These are phyloP conservation scores for Xenopus tropicalis DNA, from an alignment of 2,113 vertebrate genomes.

Conservation along the genomic window DNA sequence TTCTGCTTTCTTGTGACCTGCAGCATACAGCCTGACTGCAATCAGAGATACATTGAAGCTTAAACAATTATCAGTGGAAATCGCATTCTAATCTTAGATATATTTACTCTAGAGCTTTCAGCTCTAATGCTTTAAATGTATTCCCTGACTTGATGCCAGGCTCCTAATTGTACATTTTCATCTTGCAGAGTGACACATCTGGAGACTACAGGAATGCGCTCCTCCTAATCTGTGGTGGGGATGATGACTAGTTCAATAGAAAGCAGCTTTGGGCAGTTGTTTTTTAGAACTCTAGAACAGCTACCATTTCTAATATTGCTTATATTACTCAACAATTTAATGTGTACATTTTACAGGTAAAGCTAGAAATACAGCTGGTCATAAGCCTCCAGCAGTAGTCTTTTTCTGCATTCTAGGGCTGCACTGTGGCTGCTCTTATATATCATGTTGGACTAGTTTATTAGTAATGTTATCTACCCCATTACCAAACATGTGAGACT, in stretches of 20 bases:
- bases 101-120: too few species aligned
- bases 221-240: conserved; percentile 83
- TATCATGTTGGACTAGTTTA: background rate
- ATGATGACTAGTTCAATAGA: conserved; percentile 70
- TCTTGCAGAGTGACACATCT: conserved; percentile 78
- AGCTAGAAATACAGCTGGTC: background rate
- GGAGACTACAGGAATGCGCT: conserved; percentile 91
- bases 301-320: background rate
- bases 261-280: background rate
- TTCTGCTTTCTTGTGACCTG: too few species aligned
- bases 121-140: too few species aligned
- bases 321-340: background rate
- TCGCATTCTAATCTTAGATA: too few species aligned
- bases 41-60: too few species aligned
- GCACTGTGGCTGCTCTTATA: background rate
- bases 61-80: too few species aligned
- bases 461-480: too few species aligned
- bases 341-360: background rate
- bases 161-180: conserved; percentile 47
- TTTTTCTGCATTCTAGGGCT: background rate
- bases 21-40: too few species aligned
- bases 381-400: too few species aligned
- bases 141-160: too few species aligned
- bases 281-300: background rate
- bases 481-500: too few species aligned